Evolutionary conservation across 1,140 invertebrate species (phyloP).

Genomic region (Ephestia elutella): DNA sequence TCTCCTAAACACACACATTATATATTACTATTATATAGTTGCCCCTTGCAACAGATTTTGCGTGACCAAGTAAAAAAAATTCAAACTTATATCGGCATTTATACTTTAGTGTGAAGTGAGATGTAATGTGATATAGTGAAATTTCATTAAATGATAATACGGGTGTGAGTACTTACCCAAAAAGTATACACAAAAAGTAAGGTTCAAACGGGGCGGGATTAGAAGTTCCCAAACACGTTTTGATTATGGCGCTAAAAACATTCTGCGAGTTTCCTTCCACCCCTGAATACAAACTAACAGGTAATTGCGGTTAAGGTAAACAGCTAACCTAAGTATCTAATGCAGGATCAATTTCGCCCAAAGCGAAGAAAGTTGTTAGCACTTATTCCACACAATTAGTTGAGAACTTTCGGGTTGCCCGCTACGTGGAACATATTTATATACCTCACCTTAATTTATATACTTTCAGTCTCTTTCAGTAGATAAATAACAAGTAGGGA

Average conservation of each 20-base stretch:
- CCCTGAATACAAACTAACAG: not conserved
- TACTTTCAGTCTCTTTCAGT: no score
- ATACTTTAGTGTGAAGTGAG: no score
- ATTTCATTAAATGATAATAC: no score
- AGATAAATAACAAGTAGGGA: no score
- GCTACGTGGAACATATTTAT: not conserved
- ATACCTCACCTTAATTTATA: not conserved
- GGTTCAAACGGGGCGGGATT: not conserved
- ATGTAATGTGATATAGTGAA: no score
- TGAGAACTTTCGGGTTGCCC: not conserved
- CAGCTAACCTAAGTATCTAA: slow-evolving; percentile 3
- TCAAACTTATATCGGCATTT: no score
- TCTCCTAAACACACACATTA: no score
- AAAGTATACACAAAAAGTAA: no score
- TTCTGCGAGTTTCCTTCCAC: not conserved
- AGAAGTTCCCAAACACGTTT: not conserved
- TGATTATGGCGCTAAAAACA: not conserved
- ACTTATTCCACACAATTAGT: not conserved
- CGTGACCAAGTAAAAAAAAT: no score
- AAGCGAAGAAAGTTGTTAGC: slow-evolving; percentile 2
- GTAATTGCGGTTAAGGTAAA: not conserved
- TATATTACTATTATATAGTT: no score
- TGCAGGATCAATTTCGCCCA: not conserved
- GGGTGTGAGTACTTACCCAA: no score
- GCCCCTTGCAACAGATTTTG: no score